phyloP scores from a whole-genome alignment of 2,797 vertebrate species.

The Capromys pilorides region DNA sequence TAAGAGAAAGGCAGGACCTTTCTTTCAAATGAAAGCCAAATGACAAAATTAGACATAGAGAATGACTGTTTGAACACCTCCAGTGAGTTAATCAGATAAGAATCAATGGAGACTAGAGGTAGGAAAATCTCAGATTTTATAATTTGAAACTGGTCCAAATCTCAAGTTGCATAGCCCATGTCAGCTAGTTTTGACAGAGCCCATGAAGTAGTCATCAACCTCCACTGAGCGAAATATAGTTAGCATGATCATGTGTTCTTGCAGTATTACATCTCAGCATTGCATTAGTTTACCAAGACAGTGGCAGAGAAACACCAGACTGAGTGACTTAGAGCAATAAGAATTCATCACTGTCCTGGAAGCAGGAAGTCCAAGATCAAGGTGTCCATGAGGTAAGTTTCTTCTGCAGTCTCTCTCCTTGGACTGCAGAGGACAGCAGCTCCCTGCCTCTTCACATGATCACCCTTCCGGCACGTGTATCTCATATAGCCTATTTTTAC shows the following conservation, averaged over 20 bases:
- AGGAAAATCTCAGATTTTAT: background rate
- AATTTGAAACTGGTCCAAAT: background rate
- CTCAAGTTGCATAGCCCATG: background rate
- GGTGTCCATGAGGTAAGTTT: background rate
- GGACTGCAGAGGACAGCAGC: background rate
- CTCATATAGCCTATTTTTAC: background rate
- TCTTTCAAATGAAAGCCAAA: background rate
- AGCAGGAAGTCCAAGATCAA: background rate
- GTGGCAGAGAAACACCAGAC: background rate
- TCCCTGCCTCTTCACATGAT: background rate
- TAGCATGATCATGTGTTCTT: background rate
- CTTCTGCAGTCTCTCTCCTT: background rate
- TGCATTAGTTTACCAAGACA: background rate
- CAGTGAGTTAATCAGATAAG: background rate
- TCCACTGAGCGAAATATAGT: background rate
- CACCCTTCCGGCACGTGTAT: background rate
- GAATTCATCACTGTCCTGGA: background rate
- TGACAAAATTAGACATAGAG: background rate
- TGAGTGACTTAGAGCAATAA: background rate
- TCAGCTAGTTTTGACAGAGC: background rate
- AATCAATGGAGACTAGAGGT: background rate
- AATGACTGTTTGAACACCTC: background rate
- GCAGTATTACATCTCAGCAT: background rate
- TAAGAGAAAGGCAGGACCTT: background rate
- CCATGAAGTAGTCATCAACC: background rate